Evolutionary conservation across 2,888 invertebrate species (phyloP), one percentile per base, ranked within the genome.

Genomic region (Terebella lapidaria): DNA sequence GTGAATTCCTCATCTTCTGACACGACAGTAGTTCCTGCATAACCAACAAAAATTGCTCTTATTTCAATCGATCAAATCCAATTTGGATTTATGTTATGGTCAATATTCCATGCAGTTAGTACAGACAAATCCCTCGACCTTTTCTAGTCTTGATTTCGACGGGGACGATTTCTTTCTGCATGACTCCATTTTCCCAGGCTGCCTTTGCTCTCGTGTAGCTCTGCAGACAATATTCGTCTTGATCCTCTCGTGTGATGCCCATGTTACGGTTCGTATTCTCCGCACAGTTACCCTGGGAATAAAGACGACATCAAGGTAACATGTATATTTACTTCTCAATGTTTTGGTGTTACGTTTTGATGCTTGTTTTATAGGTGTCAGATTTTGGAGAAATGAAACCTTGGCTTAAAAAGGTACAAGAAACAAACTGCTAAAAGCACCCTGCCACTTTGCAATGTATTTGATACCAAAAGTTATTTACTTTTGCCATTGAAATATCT

Each of bases 231-330:
- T 87, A 99, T 28, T 91, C 90, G 81, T 99, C 99, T 82, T 99
- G 99, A 59, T 94, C 88, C 71, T 89, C 84, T 58, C 96, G 86
- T 1, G 87, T 84, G 54, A 99, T 93, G 56, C 86, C 86, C 71
- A 91, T 81, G 80, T 94, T 93, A 76, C 92, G 92, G 0, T 96
- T 96, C 4, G 95, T 94, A 74, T 94, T 95, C 81, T 99, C 99
- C 2, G 92, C 97, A 84, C 99, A 99, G 75, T 90, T 91, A 1
- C 97, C 99, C 82, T 82, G 63, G 15, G 47, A 3, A 27, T 18
- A 35, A 30, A 22, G 5, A 26, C 53, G 4, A 47, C 24, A 55
- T 53, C 24, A 53, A 25, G 25, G n/a, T n/a, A n/a, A n/a, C n/a
- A n/a, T n/a, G n/a, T n/a, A n/a, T n/a, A n/a, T n/a, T n/a, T n/a